Percentiles rank a stretch among this genome's conserved stretches.
Evolutionary conservation across 2,888 invertebrate species (phyloP).

Genomic region (Limnephilus marmoratus): DNA sequence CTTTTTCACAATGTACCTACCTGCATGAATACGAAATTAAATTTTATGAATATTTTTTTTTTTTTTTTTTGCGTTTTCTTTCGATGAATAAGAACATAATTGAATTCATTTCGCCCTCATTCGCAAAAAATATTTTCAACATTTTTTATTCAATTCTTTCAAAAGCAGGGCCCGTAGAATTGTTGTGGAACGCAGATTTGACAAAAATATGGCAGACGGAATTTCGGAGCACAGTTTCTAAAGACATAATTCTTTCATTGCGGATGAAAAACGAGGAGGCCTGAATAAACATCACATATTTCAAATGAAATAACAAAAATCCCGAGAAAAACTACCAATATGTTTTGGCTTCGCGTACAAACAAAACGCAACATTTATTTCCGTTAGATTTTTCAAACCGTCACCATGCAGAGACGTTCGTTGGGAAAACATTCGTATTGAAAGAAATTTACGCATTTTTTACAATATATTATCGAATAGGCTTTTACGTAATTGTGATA

Average conservation of each 20-base stretch:
- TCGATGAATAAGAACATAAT: not conserved
- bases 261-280: constrained; percentile 5
- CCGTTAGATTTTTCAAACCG: not conserved
- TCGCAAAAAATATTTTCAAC: not conserved
- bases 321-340: not conserved
- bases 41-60: not conserved
- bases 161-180: not conserved
- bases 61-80: not conserved
- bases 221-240: not conserved
- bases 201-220: not conserved
- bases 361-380: constrained; percentile 31
- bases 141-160: not conserved
- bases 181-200: not conserved
- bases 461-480: too few species aligned
- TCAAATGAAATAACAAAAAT: constrained; percentile 30
- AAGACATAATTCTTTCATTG: constrained; percentile 26
- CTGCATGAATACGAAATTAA: not conserved
- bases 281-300: constrained; percentile 43
- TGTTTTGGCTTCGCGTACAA: not conserved
- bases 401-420: not conserved
- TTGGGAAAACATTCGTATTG: not conserved
- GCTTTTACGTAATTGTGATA: too few species aligned
- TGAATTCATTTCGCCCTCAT: not conserved
- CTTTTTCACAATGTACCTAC: too few species aligned
- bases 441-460: too few species aligned